Conservation (phyloP, 1,140 invertebrate species). For the Drosophila watanabei region DNA sequence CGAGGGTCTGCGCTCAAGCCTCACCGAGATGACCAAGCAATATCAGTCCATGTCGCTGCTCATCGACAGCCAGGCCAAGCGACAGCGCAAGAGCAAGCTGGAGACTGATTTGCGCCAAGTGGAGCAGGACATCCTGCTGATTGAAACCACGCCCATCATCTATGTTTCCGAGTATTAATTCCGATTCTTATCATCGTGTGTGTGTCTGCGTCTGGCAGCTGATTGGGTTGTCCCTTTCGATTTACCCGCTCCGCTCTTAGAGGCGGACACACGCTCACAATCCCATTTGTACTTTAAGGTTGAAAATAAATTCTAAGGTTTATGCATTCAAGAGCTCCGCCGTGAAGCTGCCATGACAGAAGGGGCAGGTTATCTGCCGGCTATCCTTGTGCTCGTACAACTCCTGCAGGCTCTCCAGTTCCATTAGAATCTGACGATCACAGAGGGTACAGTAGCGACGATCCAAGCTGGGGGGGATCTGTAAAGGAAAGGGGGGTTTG, state of each 20-base stretch:
- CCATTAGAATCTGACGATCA: slow-evolving; percentile 35
- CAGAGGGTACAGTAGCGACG: slow-evolving; percentile 64
- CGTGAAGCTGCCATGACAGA: slow-evolving; percentile 55
- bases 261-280: slow-evolving; percentile 26
- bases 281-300: slow-evolving; percentile 16
- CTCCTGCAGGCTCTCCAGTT: slow-evolving; percentile 46
- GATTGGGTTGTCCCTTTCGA: not conserved
- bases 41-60: slow-evolving; percentile 93
- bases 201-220: slow-evolving; percentile 24
- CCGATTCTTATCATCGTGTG: not conserved
- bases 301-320: slow-evolving; percentile 61
- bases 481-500: no score
- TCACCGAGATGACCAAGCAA: slow-evolving; percentile 91
- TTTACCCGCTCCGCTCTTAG: not conserved
- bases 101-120: slow-evolving; percentile 92
- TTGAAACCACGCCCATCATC: slow-evolving; percentile 93
- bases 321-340: slow-evolving; percentile 48
- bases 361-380: slow-evolving; percentile 49
- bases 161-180: slow-evolving; percentile 85
- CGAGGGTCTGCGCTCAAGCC: slow-evolving; percentile 92
- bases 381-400: slow-evolving; percentile 35
- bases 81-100: slow-evolving; percentile 91
- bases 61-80: slow-evolving; percentile 93
- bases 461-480: slow-evolving; percentile 52
- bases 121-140: slow-evolving; percentile 93